Evolutionary conservation across 1,140 invertebrate genomes (phyloP).

Genomic region (Cataglyphis hispanica): DNA sequence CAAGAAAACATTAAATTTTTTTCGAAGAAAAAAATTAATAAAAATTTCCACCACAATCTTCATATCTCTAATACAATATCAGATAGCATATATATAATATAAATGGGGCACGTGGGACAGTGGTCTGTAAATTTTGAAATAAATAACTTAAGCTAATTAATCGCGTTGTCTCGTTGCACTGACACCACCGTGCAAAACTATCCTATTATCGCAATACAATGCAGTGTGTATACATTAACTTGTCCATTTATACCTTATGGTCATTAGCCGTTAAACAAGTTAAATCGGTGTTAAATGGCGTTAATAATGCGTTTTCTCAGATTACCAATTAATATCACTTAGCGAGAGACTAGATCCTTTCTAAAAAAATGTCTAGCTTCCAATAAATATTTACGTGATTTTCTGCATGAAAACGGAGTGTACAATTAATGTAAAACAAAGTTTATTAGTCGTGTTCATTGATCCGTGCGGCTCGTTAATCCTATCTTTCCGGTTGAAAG

Average conservation of each 20-base stretch:
- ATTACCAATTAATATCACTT: conserved; percentile 16
- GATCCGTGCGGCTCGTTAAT: neutral
- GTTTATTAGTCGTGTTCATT: conserved; percentile 20
- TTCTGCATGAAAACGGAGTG: neutral
- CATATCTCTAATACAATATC: too few relatives aligned
- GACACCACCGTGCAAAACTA: neutral
- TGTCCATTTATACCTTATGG: conserved; percentile 12
- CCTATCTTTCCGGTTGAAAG: neutral
- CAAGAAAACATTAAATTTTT: neutral
- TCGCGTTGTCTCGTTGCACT: neutral
- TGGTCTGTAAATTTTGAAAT: too few relatives aligned
- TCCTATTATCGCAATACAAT: neutral
- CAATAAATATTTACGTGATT: too few relatives aligned
- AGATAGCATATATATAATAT: too few relatives aligned
- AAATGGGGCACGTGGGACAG: too few relatives aligned
- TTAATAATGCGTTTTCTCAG: neutral
- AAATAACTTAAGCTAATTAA: neutral
- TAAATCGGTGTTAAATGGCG: neutral
- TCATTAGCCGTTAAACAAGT: neutral
- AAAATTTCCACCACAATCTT: too few relatives aligned
- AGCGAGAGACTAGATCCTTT: neutral
- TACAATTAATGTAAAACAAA: neutral
- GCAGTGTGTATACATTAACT: neutral
- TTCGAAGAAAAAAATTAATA: neutral
- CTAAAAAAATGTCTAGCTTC: neutral